Evolutionary conservation across 2,113 vertebrate species (phyloP).

Genomic region (Pungitius pungitius): DNA sequence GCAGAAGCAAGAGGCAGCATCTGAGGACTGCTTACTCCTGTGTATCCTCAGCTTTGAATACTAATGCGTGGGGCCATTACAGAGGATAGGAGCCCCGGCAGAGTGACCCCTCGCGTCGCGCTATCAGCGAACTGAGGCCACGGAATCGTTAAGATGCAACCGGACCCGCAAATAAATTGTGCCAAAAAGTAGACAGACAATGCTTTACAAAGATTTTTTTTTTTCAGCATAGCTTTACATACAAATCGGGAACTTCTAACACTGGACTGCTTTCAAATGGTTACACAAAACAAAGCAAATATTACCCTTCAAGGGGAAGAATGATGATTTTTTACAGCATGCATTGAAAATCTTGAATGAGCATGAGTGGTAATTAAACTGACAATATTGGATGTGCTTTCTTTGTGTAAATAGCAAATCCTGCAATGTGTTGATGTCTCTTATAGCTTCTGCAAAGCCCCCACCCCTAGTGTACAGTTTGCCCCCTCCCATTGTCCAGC

Average conservation of each 20-base stretch:
- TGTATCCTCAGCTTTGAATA: constrained; percentile 91
- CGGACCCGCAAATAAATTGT: constrained; percentile 87
- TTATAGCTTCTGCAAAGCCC: constrained; percentile 30
- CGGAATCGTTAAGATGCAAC: constrained; percentile 88
- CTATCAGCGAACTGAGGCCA: constrained; percentile 88
- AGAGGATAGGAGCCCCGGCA: constrained; percentile 88
- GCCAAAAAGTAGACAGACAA: constrained; percentile 73
- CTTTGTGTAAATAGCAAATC: constrained; percentile 54
- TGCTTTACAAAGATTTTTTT: constrained; percentile 19
- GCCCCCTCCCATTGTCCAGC: constrained; percentile 66
- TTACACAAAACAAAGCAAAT: not conserved
- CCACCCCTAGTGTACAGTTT: constrained; percentile 66
- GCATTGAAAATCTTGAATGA: not conserved
- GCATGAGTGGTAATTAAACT: constrained; percentile 19
- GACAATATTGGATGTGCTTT: constrained; percentile 24
- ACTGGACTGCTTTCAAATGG: not conserved
- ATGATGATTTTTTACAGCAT: not conserved
- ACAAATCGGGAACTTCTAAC: constrained; percentile 42
- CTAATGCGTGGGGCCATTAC: constrained; percentile 93
- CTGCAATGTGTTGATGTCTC: constrained; percentile 43
- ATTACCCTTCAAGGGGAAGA: not conserved
- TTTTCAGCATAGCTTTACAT: constrained; percentile 48
- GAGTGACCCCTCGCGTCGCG: constrained; percentile 91
- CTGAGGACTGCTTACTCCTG: constrained; percentile 92
- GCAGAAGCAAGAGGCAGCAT: constrained; percentile 87